phyloP scores from a whole-genome alignment of 2,113 vertebrate species.

The Apistogramma diplotaenia region DNA sequence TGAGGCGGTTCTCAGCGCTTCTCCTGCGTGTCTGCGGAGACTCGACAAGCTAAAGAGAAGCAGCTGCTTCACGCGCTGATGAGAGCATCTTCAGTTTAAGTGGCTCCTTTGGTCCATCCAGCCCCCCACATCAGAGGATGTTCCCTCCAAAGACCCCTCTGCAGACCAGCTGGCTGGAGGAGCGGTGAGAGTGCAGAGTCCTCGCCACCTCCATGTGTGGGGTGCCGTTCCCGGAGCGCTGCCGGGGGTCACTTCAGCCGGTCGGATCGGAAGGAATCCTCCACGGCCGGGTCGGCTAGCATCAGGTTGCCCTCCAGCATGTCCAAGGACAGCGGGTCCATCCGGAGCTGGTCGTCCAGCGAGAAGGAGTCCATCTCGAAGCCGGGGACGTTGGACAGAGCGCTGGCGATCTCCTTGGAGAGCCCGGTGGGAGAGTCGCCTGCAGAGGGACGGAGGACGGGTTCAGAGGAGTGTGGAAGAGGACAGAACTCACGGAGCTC shows the following conservation, averaged over 20 bases:
- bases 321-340: conserved; percentile 86
- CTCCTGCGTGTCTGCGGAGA: conserved; percentile 44
- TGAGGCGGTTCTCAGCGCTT: no score
- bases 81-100: conserved; percentile 53
- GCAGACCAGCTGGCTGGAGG: not conserved
- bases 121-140: not conserved
- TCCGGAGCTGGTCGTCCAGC: conserved; percentile 83
- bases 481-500: rapidly evolving
- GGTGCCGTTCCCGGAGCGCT: not conserved
- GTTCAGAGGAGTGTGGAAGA: not conserved
- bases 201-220: not conserved
- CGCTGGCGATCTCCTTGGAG: conserved; percentile 89
- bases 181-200: not conserved
- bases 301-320: conserved; percentile 90
- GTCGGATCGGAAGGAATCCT: conserved; percentile 91
- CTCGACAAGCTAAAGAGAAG: conserved; percentile 52
- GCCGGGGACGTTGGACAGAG: conserved; percentile 86
- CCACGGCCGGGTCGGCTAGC: conserved; percentile 87
- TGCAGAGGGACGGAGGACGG: conserved; percentile 2
- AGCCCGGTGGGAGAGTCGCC: conserved; percentile 84
- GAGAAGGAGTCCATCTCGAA: conserved; percentile 86
- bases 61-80: conserved; percentile 36
- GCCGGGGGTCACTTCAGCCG: conserved; percentile 80
- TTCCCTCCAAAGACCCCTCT: not conserved
- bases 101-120: conserved; percentile 12